phyloP scores from a whole-genome alignment of 2,888 invertebrate genomes.

The Hartigia nigra region DNA sequence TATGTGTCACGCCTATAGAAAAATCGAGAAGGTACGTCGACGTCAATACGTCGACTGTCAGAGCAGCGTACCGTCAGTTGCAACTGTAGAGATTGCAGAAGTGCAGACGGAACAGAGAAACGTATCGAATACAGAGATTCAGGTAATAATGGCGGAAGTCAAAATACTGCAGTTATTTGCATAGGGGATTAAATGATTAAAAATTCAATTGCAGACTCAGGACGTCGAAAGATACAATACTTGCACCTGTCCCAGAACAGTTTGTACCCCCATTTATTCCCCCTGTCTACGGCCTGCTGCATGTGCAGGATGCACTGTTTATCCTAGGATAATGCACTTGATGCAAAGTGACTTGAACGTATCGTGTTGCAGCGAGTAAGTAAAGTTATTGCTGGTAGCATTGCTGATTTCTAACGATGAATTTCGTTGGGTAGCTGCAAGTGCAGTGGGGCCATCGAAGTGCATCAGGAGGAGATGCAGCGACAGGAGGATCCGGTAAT shows the following conservation, averaged over 20 bases:
- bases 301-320: neutral
- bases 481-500: neutral
- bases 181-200: neutral
- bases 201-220: slow-evolving; percentile 15
- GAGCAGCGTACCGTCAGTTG: slow-evolving; percentile 30
- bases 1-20: slow-evolving; percentile 23
- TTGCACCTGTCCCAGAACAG: slow-evolving; percentile 39
- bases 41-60: slow-evolving; percentile 42
- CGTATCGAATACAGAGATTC: slow-evolving; percentile 27
- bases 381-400: too few relatives aligned
- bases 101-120: slow-evolving; percentile 39
- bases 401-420: neutral
- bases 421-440: neutral
- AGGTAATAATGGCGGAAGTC: slow-evolving; percentile 20
- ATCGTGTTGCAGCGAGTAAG: neutral
- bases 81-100: slow-evolving; percentile 29
- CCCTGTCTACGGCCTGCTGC: neutral
- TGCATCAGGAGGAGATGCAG: neutral
- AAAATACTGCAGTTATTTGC: neutral
- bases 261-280: slow-evolving; percentile 6
- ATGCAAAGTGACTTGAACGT: neutral
- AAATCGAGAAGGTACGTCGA: slow-evolving; percentile 33
- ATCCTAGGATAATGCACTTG: neutral
- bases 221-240: slow-evolving; percentile 47
- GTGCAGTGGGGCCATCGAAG: neutral